Evolutionary conservation across 2,113 vertebrate genomes (phyloP), one percentile per base, ranked within the genome.

Genomic region (Alces alces): DNA sequence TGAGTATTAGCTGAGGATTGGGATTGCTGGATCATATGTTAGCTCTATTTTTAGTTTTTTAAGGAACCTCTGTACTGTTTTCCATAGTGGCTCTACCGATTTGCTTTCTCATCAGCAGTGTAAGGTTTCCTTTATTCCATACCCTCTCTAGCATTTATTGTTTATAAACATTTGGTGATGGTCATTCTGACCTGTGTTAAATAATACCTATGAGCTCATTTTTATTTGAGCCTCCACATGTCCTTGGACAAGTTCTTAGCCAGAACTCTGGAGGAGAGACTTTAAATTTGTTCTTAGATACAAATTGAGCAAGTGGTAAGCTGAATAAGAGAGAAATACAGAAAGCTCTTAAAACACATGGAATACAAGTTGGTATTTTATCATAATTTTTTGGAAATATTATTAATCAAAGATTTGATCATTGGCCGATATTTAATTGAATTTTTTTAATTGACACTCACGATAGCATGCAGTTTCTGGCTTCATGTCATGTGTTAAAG

Each of bases 211-310:
- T 30, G 45, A 79, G 45, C 52, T 88, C 33, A 25, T 57, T 83
- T 93, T 91, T 79, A 60, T n/a, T 28, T 79, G 39, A 91, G 61
- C 2, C 23, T 52, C 36, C 57, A 0, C 70, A 12, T 54, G 25
- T 66, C 19, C n/a, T 13, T 47, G 33, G 61, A 91, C 7, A 91
- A 91, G 73, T 14, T 79, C 27, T 83, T 88, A 60, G 33, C 27
- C 6, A 78, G 39, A 43, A 57, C 17, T 7, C 21, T n/a, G 39
- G n/a, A 76, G 16, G 30, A 78, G 8, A 33, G 43, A 79, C 13
- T 96, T 91, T 73, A 58, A 92, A 89, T 15, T 45, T 45, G 30
- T 61, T 23, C 43, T 60, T 97, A 39, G 28, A n/a, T 58, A 54
- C 13, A 94, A 86, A 94, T 5, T 83, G 16, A 93, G 47, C 21